A percentile compares a stretch with the other conserved stretches of the same genome.
These are phyloP conservation scores for Chlorospingus flavigularis DNA, from an alignment of 2,797 vertebrate species.

Conservation along the genomic window DNA sequence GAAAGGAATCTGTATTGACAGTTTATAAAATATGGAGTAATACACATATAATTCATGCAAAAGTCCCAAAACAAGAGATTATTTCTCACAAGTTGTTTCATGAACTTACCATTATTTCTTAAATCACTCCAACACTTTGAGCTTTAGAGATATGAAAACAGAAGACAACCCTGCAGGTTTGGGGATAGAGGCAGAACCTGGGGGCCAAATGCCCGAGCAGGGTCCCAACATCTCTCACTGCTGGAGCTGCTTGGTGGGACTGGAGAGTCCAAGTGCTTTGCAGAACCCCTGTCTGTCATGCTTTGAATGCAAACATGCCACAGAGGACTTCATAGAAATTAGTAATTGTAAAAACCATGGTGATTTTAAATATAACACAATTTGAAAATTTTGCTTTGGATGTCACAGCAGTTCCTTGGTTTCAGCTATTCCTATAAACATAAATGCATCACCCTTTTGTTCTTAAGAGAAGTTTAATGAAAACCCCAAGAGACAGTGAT, in stretches of 20 bases:
- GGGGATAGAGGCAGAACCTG: neutral
- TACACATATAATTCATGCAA: neutral
- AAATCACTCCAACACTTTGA: neutral
- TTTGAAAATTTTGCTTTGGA: neutral
- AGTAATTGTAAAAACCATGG: neutral
- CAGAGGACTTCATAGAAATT: neutral
- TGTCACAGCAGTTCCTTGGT: neutral
- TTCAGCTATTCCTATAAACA: neutral
- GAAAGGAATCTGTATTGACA: neutral
- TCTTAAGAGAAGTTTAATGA: neutral
- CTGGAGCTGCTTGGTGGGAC: neutral
- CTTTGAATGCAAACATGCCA: neutral
- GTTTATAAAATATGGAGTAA: neutral
- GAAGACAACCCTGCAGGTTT: neutral
- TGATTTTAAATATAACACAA: neutral
- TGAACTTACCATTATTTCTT: neutral
- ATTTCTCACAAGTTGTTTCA: neutral
- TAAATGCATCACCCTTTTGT: neutral
- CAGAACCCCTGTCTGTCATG: neutral
- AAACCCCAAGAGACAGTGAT: neutral
- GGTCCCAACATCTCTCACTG: rapidly evolving
- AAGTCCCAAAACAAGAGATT: neutral
- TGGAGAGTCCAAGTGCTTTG: neutral
- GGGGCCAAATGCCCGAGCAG: neutral
- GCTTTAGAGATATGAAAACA: neutral